Evolutionary conservation across 2,797 vertebrate genomes (phyloP), one percentile per base, ranked within the genome.

Genomic region (Neosilurus hyrtlii): DNA sequence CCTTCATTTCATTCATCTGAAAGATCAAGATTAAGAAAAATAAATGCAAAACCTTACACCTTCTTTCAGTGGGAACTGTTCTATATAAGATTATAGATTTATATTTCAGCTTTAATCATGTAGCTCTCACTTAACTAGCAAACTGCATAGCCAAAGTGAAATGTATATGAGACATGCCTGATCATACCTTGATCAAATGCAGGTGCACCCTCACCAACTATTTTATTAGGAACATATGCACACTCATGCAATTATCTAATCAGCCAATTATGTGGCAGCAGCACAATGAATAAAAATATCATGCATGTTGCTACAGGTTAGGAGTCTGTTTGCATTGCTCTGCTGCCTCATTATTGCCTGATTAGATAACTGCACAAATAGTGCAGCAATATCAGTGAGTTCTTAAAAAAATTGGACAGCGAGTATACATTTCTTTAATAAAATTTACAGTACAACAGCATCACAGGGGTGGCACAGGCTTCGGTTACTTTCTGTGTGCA

Each of bases 1-100:
- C 88, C 86, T 92, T 96, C 87, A 93, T 91, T 81, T 97, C 96
- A 66, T 90, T 97, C 91, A 95, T 93, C 96, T 95, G 83, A 30
- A 30, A 30, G 30, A 30, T 79, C 26, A 65, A 73, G 4, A 49
- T 65, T 37, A 11, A 77, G 14, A 49, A 51, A 57, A 8, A 80
- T 59, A 70, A 12, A 62, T 4, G 1, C 49, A 74, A 63, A 52
- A 7, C 52, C 16, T 11, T 57, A 15, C 26, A 57, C 70, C n/a
- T 49, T 12, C n/a, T 73, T 73, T 73, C 1, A 73, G 9, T 52
- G 30, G 10, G 3, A 72, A 26, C n/a, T 54, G 51, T 26, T 16
- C 2, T n/a, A n/a, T 18, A 49, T 49, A 70, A 49, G 37, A 22
- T 49, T 70, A 49, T 49, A 12, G 12, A 70, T 51, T 71, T 24